A percentile compares a stretch with the other conserved stretches of the same genome.
Evolutionary conservation across 2,888 invertebrate species (phyloP).

Genomic region (Lypha dubia): DNA sequence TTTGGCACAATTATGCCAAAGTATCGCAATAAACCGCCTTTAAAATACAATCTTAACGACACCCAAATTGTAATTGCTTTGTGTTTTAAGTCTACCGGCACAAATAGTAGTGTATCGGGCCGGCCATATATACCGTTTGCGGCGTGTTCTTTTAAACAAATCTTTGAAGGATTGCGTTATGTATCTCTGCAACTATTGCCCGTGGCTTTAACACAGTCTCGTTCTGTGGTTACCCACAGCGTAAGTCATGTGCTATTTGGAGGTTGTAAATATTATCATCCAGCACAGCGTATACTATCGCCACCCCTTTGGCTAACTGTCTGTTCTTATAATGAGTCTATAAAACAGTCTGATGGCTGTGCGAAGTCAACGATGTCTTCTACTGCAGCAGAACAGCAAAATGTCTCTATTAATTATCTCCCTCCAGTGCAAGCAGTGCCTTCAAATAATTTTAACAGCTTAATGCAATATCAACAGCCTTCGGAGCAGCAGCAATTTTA

Average conservation of each 20-base stretch:
- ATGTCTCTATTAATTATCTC: not conserved
- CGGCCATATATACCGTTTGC: constrained; percentile 72
- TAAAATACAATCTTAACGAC: constrained; percentile 77
- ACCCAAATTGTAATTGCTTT: constrained; percentile 77
- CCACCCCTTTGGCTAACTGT: constrained; percentile 75
- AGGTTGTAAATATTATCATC: constrained; percentile 73
- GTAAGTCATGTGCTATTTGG: constrained; percentile 75
- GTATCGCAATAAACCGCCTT: constrained; percentile 76
- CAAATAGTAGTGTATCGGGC: constrained; percentile 71
- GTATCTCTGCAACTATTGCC: constrained; percentile 74
- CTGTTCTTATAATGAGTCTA: constrained; percentile 72
- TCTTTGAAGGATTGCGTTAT: constrained; percentile 74
- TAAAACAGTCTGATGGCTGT: constrained; percentile 70
- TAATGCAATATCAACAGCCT: constrained; percentile 24
- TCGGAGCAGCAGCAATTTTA: constrained; percentile 20
- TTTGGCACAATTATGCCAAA: constrained; percentile 78
- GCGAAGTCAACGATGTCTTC: not conserved
- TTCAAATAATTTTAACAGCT: constrained; percentile 13
- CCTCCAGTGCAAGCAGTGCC: constrained; percentile 21
- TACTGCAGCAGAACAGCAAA: not conserved
- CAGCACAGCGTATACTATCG: constrained; percentile 73
- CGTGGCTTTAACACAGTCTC: constrained; percentile 76
- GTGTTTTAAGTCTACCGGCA: constrained; percentile 74
- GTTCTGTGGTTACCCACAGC: constrained; percentile 72
- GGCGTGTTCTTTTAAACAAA: constrained; percentile 71